A percentile compares a stretch with the other conserved stretches of the same genome.
Evolutionary conservation across 2,113 vertebrate genomes (phyloP).

Genomic region (Boleophthalmus pectinirostris): DNA sequence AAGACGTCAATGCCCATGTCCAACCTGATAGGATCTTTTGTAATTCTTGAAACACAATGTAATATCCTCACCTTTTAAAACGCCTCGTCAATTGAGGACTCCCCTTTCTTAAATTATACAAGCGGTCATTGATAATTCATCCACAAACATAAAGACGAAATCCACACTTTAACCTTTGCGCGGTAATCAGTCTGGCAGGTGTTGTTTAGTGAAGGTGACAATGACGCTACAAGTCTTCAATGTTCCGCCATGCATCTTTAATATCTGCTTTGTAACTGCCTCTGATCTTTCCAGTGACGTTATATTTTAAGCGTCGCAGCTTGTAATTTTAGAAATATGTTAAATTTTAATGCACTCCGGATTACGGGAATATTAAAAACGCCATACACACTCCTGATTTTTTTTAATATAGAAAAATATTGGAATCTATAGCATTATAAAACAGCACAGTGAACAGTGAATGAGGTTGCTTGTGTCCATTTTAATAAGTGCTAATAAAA

Average conservation of each 20-base stretch:
- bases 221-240: not conserved
- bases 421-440: not conserved
- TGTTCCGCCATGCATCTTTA: slow-evolving; percentile 6
- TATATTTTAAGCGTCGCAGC: slow-evolving; percentile 4
- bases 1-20: too few species aligned
- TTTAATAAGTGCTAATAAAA: slow-evolving; percentile 60
- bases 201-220: slow-evolving; percentile 4
- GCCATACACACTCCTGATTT: not conserved
- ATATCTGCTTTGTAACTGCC: not conserved
- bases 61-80: not conserved
- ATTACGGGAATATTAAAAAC: slow-evolving; percentile 18
- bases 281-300: slow-evolving; percentile 8
- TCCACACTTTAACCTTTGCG: not conserved
- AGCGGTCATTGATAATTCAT: not conserved
- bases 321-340: slow-evolving; percentile 38
- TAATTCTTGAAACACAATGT: not conserved
- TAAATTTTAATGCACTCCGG: slow-evolving; percentile 23
- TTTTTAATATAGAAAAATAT: slow-evolving; percentile 9
- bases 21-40: too few species aligned
- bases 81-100: too few species aligned
- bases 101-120: not conserved
- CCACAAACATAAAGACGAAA: not conserved
- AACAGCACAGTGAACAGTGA: not conserved
- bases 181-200: not conserved
- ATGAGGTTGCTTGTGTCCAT: slow-evolving; percentile 26